Evolutionary conservation across 2,888 invertebrate genomes (phyloP), one percentile per base, ranked within the genome.

Genomic region (Sesia apiformis): DNA sequence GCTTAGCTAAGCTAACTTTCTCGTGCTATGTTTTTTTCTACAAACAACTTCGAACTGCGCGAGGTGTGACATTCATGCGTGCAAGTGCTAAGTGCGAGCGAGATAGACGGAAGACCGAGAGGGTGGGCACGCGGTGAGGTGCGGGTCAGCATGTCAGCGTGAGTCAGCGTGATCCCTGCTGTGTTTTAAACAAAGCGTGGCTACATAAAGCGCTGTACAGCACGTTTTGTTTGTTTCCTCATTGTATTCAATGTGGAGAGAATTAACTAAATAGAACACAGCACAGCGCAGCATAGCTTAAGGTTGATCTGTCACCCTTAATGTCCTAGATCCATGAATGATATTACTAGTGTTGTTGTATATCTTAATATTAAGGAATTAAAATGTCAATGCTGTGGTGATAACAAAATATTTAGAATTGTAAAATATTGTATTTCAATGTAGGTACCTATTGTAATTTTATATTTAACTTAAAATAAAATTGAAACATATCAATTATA

Each of bases 371-470:
- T 23, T 23, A 46, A 46, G 8, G 4, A 52, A 6, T 7, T 55
- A 59, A 58, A 65, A 69, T 66, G 71, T 77, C 74, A 81, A 79
- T 78, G 76, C 77, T 76, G 78, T 78, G 79, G 80, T 81, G 79
- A 77, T 80, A 80, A 70, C 70, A 77, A 73, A 73, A 76, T 63
- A 69, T 67, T 65, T 80, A 76, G 72, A 70, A 58, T 66, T 76
- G 71, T 72, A 70, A 63, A 43, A 41, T 52, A 52, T 38, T 8
- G 46, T 23, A 23, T 23, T 23, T 23, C 1, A 23, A 23, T 23
- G 23, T 23, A 23, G 23, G 23, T 23, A 23, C 23, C 2, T 23
- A 23, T 46, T 46, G 46, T 46, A 4, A 46, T 4, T 4, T 1
- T 23, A 23, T 23, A 23, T 23, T 23, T 23, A 23, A 23, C 23